Evolutionary conservation across 2,888 invertebrate species (phyloP).

Genomic region (Xylota segnis): DNA sequence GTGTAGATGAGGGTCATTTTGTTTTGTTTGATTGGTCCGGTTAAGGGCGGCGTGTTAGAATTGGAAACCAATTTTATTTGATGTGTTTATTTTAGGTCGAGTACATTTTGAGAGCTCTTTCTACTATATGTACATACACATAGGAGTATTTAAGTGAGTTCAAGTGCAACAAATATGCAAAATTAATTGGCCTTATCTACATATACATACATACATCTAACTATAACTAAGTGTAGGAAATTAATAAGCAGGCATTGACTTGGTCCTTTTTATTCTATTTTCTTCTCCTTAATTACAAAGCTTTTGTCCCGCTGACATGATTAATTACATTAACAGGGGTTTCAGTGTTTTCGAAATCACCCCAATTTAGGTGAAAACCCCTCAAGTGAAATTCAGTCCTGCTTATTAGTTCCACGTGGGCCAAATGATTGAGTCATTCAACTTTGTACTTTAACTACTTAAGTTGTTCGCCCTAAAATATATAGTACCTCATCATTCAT

Average conservation of each 20-base stretch:
- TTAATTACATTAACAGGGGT: constrained; percentile 9
- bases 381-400: background rate
- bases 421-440: constrained; percentile 50
- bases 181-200: too few relatives aligned
- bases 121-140: too few relatives aligned
- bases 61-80: background rate
- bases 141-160: too few relatives aligned
- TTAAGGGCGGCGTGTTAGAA: background rate
- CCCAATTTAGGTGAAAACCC: constrained; percentile 1
- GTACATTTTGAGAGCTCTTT: background rate
- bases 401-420: constrained; percentile 29
- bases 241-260: background rate
- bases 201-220: too few relatives aligned
- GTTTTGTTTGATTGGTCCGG: constrained; percentile 41
- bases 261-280: constrained; percentile 3
- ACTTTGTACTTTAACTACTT: constrained; percentile 27
- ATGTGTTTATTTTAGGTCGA: background rate
- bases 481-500: constrained; percentile 28
- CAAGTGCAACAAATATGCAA: too few relatives aligned
- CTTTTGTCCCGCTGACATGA: constrained; percentile 20
- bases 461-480: constrained; percentile 24
- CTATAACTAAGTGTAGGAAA: background rate
- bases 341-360: background rate
- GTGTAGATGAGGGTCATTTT: constrained; percentile 19
- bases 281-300: background rate